Evolutionary conservation across 2,797 vertebrate genomes (phyloP).

Genomic region (Darevskia nairensis): DNA sequence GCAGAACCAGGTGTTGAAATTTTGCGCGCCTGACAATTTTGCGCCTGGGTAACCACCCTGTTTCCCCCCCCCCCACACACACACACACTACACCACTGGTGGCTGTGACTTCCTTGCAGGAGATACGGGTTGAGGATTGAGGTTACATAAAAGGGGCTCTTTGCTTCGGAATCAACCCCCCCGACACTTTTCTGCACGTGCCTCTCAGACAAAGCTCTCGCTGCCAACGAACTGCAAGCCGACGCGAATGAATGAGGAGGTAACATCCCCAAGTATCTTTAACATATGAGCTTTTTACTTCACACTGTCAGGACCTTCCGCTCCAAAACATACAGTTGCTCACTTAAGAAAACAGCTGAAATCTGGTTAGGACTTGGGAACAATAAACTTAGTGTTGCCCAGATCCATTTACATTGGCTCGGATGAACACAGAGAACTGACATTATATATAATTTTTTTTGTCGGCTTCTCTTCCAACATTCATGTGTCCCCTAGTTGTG

Average conservation of each 20-base stretch:
- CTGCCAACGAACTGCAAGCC: not conserved
- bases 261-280: too few species aligned
- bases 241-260: not conserved
- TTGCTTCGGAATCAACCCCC: not conserved
- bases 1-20: too few species aligned
- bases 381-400: constrained; percentile 17
- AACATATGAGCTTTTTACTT: not conserved
- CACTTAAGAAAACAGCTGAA: not conserved
- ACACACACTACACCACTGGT: not conserved
- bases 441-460: not conserved
- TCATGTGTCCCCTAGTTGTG: not conserved
- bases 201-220: not conserved
- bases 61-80: too few species aligned
- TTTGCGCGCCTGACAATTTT: too few species aligned
- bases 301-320: not conserved
- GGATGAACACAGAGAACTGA: not conserved
- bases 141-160: not conserved
- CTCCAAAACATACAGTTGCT: constrained; percentile 31
- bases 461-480: not conserved
- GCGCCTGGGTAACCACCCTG: not conserved
- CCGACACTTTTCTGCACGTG: too few species aligned
- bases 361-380: constrained; percentile 7
- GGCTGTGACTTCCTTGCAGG: not conserved
- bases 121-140: not conserved
- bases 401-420: constrained; percentile 28